Conservation (phyloP, 2,888 invertebrate genomes). For the Heliconius ismenius region DNA sequence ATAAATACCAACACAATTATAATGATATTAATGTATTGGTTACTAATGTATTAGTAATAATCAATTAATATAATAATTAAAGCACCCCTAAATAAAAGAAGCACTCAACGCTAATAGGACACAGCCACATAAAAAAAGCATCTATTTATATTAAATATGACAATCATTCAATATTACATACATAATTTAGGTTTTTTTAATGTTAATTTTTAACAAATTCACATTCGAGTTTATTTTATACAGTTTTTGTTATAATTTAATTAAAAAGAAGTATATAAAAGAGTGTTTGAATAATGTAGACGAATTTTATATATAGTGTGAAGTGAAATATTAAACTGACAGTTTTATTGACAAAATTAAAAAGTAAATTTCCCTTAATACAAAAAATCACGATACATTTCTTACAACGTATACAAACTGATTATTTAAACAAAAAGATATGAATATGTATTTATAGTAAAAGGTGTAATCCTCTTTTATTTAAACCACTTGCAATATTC, state of each 20-base stretch:
- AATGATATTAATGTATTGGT: no score
- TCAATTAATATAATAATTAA: neutral
- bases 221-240: neutral
- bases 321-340: no score
- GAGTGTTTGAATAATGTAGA: neutral
- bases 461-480: neutral
- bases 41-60: no score
- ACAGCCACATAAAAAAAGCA: conserved; percentile 59
- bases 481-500: neutral
- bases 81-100: conserved; percentile 4
- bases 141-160: conserved; percentile 42
- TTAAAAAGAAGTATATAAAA: conserved; percentile 5
- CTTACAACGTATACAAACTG: no score
- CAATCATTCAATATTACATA: conserved; percentile 6
- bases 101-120: conserved; percentile 33
- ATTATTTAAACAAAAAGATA: neutral
- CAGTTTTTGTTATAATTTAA: neutral
- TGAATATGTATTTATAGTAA: neutral
- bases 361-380: no score
- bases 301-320: neutral
- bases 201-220: neutral
- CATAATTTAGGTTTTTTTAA: neutral
- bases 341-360: no score
- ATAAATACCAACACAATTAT: no score
- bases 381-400: no score